Evolutionary conservation across 2,888 invertebrate genomes (phyloP).

Genomic region (Yponomeuta evonymella): DNA sequence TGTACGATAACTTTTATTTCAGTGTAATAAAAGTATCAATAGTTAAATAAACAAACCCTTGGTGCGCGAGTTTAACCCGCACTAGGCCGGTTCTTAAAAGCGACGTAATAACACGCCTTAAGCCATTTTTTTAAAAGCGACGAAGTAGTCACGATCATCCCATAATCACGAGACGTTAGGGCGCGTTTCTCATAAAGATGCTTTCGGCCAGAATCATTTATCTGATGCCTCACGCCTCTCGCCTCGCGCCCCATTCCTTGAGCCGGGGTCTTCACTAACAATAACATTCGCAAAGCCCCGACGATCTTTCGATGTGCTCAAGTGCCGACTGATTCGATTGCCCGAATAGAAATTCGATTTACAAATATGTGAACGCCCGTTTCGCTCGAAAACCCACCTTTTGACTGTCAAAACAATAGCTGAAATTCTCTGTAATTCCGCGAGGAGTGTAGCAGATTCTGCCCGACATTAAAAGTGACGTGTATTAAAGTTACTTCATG

Average conservation of each 20-base stretch:
- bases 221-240: neutral
- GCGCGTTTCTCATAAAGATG: neutral
- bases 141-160: neutral
- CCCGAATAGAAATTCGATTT: constrained; percentile 2
- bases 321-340: constrained; percentile 5
- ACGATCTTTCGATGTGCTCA: constrained; percentile 7
- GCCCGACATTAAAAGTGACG: neutral
- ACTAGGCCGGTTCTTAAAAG: neutral
- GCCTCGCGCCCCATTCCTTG: neutral
- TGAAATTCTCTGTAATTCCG: neutral
- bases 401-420: neutral
- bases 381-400: constrained; percentile 2
- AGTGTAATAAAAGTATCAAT: too few relatives aligned
- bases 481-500: neutral
- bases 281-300: constrained; percentile 5
- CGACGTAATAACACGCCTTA: too few relatives aligned
- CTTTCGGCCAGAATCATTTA: neutral
- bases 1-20: too few relatives aligned
- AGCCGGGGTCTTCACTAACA: constrained; percentile 11
- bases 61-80: too few relatives aligned
- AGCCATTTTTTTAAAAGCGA: neutral
- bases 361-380: neutral
- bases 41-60: too few relatives aligned
- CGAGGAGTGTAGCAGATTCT: too few relatives aligned
- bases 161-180: neutral